Evolutionary conservation across 2,888 invertebrate species (phyloP).

Genomic region (Ophonus ardosiacus): DNA sequence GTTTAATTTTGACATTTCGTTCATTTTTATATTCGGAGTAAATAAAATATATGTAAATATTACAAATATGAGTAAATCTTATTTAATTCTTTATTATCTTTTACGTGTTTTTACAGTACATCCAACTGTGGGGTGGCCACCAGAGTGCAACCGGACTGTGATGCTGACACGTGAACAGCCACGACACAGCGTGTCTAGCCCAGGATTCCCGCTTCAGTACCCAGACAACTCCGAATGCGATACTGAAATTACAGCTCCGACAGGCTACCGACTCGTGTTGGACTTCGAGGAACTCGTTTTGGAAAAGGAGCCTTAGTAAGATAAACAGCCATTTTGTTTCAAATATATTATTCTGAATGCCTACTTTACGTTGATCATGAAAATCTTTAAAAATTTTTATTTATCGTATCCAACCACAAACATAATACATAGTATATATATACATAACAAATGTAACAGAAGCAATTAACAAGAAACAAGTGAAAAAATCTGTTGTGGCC

Average conservation of each 20-base stretch:
- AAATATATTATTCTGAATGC: not conserved
- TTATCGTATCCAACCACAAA: too few species aligned
- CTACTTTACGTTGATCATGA: too few species aligned
- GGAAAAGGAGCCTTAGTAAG: constrained; percentile 88
- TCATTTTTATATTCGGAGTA: too few species aligned
- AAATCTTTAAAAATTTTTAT: too few species aligned
- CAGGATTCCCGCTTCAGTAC: constrained; percentile 88
- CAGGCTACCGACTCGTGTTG: constrained; percentile 83
- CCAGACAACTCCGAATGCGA: constrained; percentile 87
- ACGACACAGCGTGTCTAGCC: constrained; percentile 85
- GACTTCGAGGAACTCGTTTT: constrained; percentile 88
- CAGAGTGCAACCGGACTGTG: constrained; percentile 84
- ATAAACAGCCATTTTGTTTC: constrained; percentile 67
- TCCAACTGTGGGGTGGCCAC: constrained; percentile 75
- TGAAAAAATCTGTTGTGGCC: too few species aligned
- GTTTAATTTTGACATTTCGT: too few species aligned
- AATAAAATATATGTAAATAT: too few species aligned
- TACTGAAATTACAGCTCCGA: constrained; percentile 83
- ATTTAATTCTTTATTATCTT: too few species aligned
- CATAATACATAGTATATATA: too few species aligned
- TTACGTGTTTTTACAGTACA: constrained; percentile 70
- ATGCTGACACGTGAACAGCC: constrained; percentile 82
- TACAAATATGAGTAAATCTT: too few species aligned
- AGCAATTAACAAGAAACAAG: too few species aligned
- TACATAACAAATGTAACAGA: too few species aligned